Percentiles rank a stretch among this genome's conserved stretches.
phyloP scores from a whole-genome alignment of 2,888 invertebrate genomes.

The Entomobrya multifasciata region DNA sequence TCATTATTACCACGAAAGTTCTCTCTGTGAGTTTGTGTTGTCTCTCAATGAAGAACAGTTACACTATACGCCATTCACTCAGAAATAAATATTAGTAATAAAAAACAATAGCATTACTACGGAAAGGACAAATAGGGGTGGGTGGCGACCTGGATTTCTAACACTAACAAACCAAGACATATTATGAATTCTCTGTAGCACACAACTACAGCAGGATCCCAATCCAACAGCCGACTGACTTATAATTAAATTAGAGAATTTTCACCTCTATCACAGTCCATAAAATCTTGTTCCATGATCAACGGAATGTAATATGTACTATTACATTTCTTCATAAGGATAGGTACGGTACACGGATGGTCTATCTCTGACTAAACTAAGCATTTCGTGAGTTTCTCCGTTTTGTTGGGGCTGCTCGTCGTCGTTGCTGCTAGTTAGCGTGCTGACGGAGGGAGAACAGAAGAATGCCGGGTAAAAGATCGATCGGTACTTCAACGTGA shows the following conservation, averaged over 20 bases:
- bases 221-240: conserved; percentile 67
- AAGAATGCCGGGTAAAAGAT: conserved; percentile 43
- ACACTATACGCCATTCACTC: not conserved
- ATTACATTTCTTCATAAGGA: not conserved
- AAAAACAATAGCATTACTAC: not conserved
- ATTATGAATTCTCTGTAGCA: conserved; percentile 56
- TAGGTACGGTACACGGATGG: too few relatives aligned
- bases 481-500: conserved; percentile 56
- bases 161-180: conserved; percentile 49
- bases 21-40: not conserved
- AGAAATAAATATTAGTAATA: conserved; percentile 39
- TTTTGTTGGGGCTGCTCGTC: not conserved
- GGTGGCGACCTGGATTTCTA: conserved; percentile 49
- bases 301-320: conserved; percentile 49
- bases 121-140: conserved; percentile 16
- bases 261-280: conserved; percentile 69
- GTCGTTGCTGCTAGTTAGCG: not conserved
- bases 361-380: not conserved
- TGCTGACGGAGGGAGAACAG: conserved; percentile 10
- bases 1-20: conserved; percentile 22
- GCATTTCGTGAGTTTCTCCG: not conserved
- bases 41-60: not conserved
- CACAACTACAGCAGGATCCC: conserved; percentile 50
- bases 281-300: conserved; percentile 48
- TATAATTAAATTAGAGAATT: conserved; percentile 74